phyloP scores from a whole-genome alignment of 2,113 vertebrate species.

The Ploceus nigricollis region DNA sequence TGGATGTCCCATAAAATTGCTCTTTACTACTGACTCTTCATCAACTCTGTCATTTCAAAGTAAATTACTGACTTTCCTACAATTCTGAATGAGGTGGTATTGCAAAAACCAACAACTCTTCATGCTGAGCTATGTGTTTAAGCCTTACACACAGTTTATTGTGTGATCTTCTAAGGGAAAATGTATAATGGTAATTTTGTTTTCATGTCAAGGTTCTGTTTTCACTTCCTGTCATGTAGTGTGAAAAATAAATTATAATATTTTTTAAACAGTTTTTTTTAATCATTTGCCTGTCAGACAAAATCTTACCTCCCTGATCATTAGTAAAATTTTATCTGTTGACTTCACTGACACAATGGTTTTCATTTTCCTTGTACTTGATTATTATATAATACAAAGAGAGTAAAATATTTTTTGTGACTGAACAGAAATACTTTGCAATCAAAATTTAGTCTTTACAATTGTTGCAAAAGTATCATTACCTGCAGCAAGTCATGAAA shows the following conservation, averaged over 20 bases:
- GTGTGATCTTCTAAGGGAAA: not conserved
- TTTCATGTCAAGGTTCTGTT: not conserved
- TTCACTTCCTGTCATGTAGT: not conserved
- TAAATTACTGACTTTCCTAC: not conserved
- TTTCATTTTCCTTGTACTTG: not conserved
- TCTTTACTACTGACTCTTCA: not conserved
- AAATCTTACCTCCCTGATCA: not conserved
- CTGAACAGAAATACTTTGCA: not conserved
- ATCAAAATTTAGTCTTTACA: not conserved
- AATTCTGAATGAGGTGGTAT: not conserved
- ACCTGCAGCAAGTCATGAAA: not conserved
- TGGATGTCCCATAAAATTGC: constrained; percentile 6
- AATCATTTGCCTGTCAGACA: not conserved
- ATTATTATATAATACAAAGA: not conserved
- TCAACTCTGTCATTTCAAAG: not conserved
- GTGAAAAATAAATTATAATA: not conserved
- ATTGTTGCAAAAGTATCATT: not conserved
- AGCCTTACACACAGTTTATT: not conserved
- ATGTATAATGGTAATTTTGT: not conserved
- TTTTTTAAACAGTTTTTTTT: not conserved
- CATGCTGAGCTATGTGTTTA: not conserved
- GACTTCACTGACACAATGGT: not conserved
- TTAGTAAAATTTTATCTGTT: not conserved
- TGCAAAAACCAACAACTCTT: not conserved
- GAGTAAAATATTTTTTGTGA: not conserved